Percentiles rank a stretch among this genome's conserved stretches.
Conservation (phyloP, 2,797 vertebrate species). For the Hoplostethus mediterraneus region DNA sequence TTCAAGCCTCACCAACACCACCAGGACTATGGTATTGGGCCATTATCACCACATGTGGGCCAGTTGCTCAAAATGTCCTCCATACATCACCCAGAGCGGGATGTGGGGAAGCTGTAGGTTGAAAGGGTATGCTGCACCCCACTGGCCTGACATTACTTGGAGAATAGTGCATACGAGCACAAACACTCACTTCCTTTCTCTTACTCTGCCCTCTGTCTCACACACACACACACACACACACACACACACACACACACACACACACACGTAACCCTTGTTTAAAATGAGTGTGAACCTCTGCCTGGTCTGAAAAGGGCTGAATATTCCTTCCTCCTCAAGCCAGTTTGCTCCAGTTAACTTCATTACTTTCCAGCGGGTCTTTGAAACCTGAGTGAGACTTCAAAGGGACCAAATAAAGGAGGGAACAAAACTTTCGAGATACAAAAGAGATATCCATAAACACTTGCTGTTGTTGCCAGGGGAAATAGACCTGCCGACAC, state of each 20-base stretch:
- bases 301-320: no score
- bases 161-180: neutral
- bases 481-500: neutral
- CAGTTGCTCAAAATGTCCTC: constrained; percentile 28
- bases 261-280: no score
- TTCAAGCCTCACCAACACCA: neutral
- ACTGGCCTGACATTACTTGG: neutral
- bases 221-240: no score
- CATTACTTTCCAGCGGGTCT: no score
- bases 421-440: neutral
- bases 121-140: constrained; percentile 14
- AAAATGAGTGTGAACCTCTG: no score
- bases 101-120: constrained; percentile 2
- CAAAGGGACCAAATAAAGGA: neutral
- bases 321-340: no score
- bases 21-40: constrained; percentile 1
- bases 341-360: no score
- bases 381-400: neutral
- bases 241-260: no score
- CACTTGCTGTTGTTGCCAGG: neutral
- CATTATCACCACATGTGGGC: constrained; percentile 40
- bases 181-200: neutral
- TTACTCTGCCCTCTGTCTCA: no score
- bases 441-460: neutral
- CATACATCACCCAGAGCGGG: constrained; percentile 31